Evolutionary conservation across 1,140 invertebrate genomes (phyloP).

Genomic region (Trichonephila inaurata): DNA sequence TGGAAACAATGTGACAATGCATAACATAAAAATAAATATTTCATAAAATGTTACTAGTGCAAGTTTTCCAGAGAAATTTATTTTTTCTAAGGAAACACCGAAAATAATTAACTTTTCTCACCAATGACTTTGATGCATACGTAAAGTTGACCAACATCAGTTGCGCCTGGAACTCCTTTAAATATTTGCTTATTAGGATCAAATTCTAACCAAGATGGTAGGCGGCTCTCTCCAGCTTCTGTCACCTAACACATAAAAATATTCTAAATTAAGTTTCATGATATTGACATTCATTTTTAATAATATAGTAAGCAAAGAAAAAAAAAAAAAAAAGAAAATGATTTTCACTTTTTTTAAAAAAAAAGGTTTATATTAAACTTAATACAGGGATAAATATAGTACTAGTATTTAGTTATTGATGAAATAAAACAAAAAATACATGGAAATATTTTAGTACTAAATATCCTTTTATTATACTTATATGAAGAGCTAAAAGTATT

Average conservation of each 20-base stretch:
- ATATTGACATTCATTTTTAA: too few species aligned
- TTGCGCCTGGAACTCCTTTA: conserved; percentile 83
- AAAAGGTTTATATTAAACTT: neutral
- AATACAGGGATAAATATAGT: neutral
- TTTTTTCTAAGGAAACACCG: too few species aligned
- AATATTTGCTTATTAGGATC: conserved; percentile 80
- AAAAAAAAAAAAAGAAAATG: neutral
- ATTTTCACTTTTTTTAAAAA: too few species aligned
- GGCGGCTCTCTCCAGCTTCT: conserved; percentile 79
- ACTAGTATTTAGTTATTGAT: neutral
- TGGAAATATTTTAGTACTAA: neutral
- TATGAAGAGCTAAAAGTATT: too few species aligned
- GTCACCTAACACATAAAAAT: conserved; percentile 79
- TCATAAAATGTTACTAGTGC: too few species aligned
- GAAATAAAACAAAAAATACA: too few species aligned
- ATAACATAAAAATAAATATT: too few species aligned
- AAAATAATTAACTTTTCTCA: neutral
- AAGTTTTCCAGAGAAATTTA: too few species aligned
- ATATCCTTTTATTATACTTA: too few species aligned
- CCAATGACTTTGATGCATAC: conserved; percentile 82
- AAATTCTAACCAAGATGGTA: conserved; percentile 82
- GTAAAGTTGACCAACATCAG: conserved; percentile 83
- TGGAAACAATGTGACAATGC: too few species aligned
- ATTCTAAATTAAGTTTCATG: too few species aligned
- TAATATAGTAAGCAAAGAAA: too few species aligned